phyloP scores from a whole-genome alignment of 2,888 invertebrate genomes.

The Trichopria drosophilae region DNA sequence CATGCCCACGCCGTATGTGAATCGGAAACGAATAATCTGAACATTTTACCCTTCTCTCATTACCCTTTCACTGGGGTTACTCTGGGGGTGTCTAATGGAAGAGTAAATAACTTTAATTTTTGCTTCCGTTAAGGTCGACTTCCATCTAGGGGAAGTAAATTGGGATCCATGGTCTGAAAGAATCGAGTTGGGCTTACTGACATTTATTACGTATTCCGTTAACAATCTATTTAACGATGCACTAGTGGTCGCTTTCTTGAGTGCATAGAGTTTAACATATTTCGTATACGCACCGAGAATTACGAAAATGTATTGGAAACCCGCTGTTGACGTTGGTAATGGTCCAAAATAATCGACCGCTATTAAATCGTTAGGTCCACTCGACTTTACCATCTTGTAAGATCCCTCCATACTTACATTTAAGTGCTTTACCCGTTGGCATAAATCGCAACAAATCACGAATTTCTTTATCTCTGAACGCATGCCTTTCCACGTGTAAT shows the following conservation, averaged over 20 bases:
- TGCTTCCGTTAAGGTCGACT: too few relatives aligned
- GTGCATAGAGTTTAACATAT: neutral
- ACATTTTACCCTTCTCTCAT: neutral
- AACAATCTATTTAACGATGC: too few relatives aligned
- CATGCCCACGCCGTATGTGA: neutral
- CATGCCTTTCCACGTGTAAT: conserved; percentile 1
- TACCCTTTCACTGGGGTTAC: neutral
- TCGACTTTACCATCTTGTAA: conserved; percentile 7
- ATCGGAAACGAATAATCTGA: neutral
- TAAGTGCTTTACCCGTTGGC: too few relatives aligned
- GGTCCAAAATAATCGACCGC: too few relatives aligned
- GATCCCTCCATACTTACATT: conserved; percentile 9
- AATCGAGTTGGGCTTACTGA: too few relatives aligned
- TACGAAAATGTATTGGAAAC: neutral
- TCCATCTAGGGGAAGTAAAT: too few relatives aligned
- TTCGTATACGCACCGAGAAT: neutral
- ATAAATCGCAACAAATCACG: too few relatives aligned
- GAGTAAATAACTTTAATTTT: neutral
- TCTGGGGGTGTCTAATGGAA: neutral
- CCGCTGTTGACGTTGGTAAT: neutral
- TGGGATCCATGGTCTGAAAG: too few relatives aligned
- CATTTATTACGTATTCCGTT: too few relatives aligned
- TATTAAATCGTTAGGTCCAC: too few relatives aligned
- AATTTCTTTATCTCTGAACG: conserved; percentile 28
- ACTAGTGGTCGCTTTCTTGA: conserved; percentile 1